phyloP scores from a whole-genome alignment of 2,113 vertebrate species.

The Phyllostomus hastatus region DNA sequence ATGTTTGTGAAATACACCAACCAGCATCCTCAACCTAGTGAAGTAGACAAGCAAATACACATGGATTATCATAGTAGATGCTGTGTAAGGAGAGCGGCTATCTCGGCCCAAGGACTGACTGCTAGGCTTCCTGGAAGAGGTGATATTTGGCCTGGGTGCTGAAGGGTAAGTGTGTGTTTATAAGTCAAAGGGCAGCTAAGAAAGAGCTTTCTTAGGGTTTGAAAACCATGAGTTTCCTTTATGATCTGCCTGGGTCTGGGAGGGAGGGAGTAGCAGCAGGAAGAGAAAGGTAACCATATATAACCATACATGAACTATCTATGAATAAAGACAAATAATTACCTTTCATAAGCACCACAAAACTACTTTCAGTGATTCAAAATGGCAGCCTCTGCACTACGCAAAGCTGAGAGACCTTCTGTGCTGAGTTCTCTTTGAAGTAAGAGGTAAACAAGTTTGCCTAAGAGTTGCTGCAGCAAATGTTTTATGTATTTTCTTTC shows the following conservation, averaged over 20 bases:
- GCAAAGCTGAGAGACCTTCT: neutral
- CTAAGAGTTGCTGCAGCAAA: neutral
- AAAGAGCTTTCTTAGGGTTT: neutral
- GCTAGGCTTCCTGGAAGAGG: neutral
- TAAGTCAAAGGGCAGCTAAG: neutral
- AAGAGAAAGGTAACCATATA: neutral
- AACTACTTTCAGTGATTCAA: neutral
- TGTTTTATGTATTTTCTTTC: neutral
- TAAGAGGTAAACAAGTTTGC: neutral
- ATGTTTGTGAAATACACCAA: neutral
- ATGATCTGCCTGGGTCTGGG: neutral
- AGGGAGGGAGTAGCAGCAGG: neutral
- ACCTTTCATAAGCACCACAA: neutral
- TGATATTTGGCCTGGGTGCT: neutral
- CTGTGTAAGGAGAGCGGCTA: neutral
- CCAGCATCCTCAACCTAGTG: neutral
- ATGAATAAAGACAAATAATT: neutral
- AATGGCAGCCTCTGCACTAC: neutral
- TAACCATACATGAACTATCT: no score
- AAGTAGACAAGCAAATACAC: neutral
- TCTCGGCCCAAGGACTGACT: neutral
- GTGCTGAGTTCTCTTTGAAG: neutral
- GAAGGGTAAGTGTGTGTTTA: neutral
- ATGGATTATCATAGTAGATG: neutral
- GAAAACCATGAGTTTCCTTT: neutral